Base-by-base conservation (phyloP, 2,797 vertebrate species). In the Dendrocincla fuliginosa region DNA sequence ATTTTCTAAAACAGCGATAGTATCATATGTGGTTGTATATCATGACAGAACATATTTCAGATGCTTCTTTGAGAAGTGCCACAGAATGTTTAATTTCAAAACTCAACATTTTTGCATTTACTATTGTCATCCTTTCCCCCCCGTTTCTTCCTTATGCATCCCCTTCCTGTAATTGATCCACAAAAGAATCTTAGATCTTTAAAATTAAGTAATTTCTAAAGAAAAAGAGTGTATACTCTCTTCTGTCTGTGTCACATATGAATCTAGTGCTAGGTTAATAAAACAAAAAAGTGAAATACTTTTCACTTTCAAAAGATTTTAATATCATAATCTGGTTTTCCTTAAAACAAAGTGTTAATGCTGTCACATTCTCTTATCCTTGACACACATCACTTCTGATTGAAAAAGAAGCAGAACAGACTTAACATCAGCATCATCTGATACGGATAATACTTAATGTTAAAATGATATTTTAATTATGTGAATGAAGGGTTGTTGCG, bases 241-340 rank as follows among this genome's bases (percentile, higher is more conserved):
- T 92, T 23, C 13, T 32, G 52, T 41, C 18, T 74, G 25, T 60
- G 10, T 64, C 12, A 27, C 6, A 11, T 33, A 14, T 19, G 24
- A 39, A 65, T 37, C 32, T 25, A 7, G 13, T 27, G 32, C 50
- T 85, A 25, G 17, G 6, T 50, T 84, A 77, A 52, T 78, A 91
- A 90, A 41, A 41, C 56, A 84, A 87, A 94, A 89, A 70, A 61
- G 13, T 39, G 44, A 80, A 69, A 60, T 27, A 52, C 27, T 44
- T 94, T 87, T 60, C 23, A 50, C 55, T 93, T 95, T 52, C 57
- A 78, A 55, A 90, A 93, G 16, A 71, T 90, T 92, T 95, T 94
- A 82, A 73, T 97, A 92, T 88, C 78, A 77, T 93, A 65, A 92
- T 83, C 65, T 87, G 76, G 68, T 95, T 96, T 96, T 84, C 78